phyloP scores from a whole-genome alignment of 2,888 invertebrate genomes.

The Apodemia duryi region DNA sequence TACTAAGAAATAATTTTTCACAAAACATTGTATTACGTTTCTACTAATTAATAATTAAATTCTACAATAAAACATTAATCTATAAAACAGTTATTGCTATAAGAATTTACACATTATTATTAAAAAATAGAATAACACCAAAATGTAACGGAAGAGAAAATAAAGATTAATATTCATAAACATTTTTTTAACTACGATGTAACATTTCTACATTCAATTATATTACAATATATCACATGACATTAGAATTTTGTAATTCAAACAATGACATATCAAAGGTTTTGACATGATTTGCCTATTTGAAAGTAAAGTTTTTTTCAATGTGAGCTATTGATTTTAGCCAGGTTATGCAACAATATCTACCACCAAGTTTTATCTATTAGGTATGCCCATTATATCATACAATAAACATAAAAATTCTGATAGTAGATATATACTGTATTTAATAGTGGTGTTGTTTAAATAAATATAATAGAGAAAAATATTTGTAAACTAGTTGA shows the following conservation, averaged over 20 bases:
- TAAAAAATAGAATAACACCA: constrained; percentile 35
- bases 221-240: constrained; percentile 69
- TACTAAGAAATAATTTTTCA: constrained; percentile 1
- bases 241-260: constrained; percentile 69
- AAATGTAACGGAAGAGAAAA: constrained; percentile 34
- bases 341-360: neutral
- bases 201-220: constrained; percentile 50
- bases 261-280: constrained; percentile 30
- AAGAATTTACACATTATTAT: constrained; percentile 34
- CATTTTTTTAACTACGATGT: constrained; percentile 35
- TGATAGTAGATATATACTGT: neutral
- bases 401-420: neutral
- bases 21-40: constrained; percentile 12
- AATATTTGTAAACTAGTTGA: neutral
- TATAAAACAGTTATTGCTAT: constrained; percentile 39
- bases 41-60: constrained; percentile 11
- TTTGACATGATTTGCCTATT: neutral
- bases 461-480: neutral
- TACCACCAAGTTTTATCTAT: neutral
- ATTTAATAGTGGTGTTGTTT: neutral
- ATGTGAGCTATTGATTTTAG: neutral
- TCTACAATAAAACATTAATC: constrained; percentile 30
- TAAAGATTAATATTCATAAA: constrained; percentile 27
- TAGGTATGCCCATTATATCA: neutral
- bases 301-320: neutral